Evolutionary conservation across 2,113 vertebrate species (phyloP).

Genomic region (Cyphomyrus plagiostoma): DNA sequence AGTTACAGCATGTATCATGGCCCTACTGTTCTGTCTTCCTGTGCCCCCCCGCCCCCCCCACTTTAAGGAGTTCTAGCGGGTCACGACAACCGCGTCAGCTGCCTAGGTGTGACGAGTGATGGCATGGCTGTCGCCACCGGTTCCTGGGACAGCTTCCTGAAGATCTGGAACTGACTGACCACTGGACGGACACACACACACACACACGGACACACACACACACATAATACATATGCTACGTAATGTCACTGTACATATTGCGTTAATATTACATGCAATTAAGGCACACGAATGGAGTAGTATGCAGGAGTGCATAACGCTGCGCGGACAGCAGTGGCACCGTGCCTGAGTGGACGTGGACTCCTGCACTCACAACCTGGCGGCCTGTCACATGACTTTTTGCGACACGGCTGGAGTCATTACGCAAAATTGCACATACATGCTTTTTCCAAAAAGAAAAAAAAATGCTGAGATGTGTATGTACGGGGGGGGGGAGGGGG

Average conservation of each 20-base stretch:
- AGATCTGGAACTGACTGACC: slow-evolving; percentile 78
- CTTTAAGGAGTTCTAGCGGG: slow-evolving; percentile 76
- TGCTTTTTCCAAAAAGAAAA: slow-evolving; percentile 8
- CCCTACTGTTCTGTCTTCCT: neutral
- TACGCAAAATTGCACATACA: neutral
- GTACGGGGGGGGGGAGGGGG: neutral
- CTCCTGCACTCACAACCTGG: neutral
- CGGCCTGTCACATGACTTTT: neutral
- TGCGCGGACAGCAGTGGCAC: neutral
- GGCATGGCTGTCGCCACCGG: slow-evolving; percentile 82
- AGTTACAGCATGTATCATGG: neutral
- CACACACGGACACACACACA: neutral
- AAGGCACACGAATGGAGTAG: neutral
- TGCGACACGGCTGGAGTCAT: neutral
- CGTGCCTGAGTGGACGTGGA: neutral
- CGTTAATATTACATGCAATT: neutral
- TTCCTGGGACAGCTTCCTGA: slow-evolving; percentile 87
- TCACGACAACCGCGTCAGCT: slow-evolving; percentile 87
- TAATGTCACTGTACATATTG: neutral
- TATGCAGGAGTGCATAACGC: neutral
- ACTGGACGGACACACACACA: neutral
- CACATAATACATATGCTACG: neutral
- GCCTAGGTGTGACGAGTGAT: slow-evolving; percentile 80
- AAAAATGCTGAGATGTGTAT: neutral
- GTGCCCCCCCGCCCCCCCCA: neutral